A percentile compares a stretch with the other conserved stretches of the same genome.
These are phyloP conservation scores for Phalera bucephala DNA, from an alignment of 2,888 invertebrate species.

Conservation along the genomic window DNA sequence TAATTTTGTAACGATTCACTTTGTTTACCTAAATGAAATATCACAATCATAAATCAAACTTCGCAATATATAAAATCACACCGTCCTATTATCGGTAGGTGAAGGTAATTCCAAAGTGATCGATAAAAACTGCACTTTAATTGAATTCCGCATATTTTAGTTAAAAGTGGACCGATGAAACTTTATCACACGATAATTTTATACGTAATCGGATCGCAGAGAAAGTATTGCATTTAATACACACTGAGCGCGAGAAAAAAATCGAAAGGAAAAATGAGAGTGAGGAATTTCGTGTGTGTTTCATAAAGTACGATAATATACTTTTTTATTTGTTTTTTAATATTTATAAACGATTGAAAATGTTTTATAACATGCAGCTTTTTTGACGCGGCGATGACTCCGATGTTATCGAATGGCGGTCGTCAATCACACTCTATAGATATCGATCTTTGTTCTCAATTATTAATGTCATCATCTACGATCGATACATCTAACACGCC, in stretches of 20 bases:
- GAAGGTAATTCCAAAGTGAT: conserved; percentile 6
- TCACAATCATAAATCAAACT: no score
- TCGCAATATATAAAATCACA: no score
- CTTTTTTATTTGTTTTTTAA: conserved; percentile 34
- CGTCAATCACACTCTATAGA: conserved; percentile 31
- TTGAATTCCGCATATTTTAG: conserved; percentile 44
- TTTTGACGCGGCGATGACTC: conserved; percentile 33
- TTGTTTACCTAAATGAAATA: no score
- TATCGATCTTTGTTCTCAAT: conserved; percentile 34
- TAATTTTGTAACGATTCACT: no score
- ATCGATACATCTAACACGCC: conserved; percentile 1
- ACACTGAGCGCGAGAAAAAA: conserved; percentile 52
- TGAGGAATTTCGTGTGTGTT: conserved; percentile 65
- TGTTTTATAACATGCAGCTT: conserved; percentile 41
- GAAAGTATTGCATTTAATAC: conserved; percentile 71
- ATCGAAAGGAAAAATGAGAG: conserved; percentile 69
- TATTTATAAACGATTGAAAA: conserved; percentile 50
- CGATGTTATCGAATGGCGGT: conserved; percentile 27
- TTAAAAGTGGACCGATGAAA: conserved; percentile 49
- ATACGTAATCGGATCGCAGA: conserved; percentile 67
- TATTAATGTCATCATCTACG: conserved; percentile 28
- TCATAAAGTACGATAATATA: conserved; percentile 51
- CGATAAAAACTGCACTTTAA: conserved; percentile 17
- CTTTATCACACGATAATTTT: conserved; percentile 49
- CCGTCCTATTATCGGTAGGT: no score